Conservation (phyloP, 64 coral and sea anemone genomes). For the Astreopora myriophthalma region DNA sequence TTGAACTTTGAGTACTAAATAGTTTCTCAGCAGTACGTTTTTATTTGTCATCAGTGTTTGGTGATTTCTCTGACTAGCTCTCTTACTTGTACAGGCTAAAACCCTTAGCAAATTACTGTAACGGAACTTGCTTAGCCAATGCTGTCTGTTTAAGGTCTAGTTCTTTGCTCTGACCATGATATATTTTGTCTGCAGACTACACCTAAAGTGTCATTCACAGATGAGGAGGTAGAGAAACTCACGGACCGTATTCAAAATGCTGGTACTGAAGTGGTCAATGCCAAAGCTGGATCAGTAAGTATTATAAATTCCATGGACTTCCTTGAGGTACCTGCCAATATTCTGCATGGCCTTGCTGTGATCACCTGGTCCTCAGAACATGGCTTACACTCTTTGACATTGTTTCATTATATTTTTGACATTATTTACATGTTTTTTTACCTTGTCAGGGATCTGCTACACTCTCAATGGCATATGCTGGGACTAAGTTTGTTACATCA, state of each 20-base stretch:
- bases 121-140: too few relatives aligned
- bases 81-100: too few relatives aligned
- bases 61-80: too few relatives aligned
- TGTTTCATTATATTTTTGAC: not conserved
- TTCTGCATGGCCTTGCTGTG: not conserved
- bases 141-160: not conserved
- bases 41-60: too few relatives aligned
- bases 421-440: not conserved
- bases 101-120: too few relatives aligned
- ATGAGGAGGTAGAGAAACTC: constrained; percentile 82
- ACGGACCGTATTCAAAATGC: constrained; percentile 99
- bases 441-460: constrained; percentile 89
- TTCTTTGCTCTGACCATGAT: not conserved
- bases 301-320: not conserved
- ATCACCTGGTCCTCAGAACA: too few relatives aligned
- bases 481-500: constrained; percentile 82
- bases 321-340: not conserved
- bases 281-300: constrained; percentile 98
- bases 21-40: too few relatives aligned
- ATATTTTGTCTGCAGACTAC: constrained; percentile 21
- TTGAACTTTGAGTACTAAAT: too few relatives aligned
- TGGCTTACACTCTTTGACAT: too few relatives aligned
- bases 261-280: constrained; percentile 98
- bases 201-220: constrained; percentile 77
- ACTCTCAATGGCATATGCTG: constrained; percentile 97